Base-by-base conservation (phyloP, 2,888 invertebrate genomes). In the Quadroppia sp. region DNA sequence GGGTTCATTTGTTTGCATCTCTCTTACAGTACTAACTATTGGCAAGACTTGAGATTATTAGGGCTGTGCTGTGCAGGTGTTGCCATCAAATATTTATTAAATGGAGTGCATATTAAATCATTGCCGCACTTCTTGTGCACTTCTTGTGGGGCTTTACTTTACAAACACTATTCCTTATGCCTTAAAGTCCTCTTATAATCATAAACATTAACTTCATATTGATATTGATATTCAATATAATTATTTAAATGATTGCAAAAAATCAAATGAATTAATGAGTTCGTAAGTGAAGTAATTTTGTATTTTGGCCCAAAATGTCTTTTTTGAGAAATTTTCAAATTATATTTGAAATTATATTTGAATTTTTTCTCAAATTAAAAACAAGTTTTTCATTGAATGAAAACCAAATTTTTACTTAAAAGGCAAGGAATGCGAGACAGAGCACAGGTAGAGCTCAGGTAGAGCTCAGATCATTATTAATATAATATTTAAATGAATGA, bases 11-110 rank as follows among this genome's bases (percentile, higher is more conserved):
- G 20, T 20, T 53, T 3, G 7, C 59, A 59, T 28, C 59, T 28
- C 59, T 6, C 6, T 25, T 59, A 59, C 59, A 3, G 53, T n/a
- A n/a, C n/a, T n/a, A n/a, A n/a, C 23, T n/a, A 53, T 45, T 45
- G 23, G 23, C n/a, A 53, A 23, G 6, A 36, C 36, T 36, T 15
- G 15, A 50, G 50, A 20, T 50, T 50, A 45, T 53, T 53, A 28
- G 23, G 17, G 53, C 53, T 53, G 53, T 50, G 50, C 50, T 7
- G 32, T 64, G 36, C 64, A 64, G 36, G 64, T 64, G 64, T 64
- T 64, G 20, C 64, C 20, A 64, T 64, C 64, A 64, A 64, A 64
- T 64, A 64, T 64, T 64, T 64, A 64, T 64, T 64, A n/a, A 36
- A 64, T 50, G 36, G 13, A 36, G n/a, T 64, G 64, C 64, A 64